Evolutionary conservation across 2,797 vertebrate species (phyloP).

Genomic region (Poeciliopsis presidionis): DNA sequence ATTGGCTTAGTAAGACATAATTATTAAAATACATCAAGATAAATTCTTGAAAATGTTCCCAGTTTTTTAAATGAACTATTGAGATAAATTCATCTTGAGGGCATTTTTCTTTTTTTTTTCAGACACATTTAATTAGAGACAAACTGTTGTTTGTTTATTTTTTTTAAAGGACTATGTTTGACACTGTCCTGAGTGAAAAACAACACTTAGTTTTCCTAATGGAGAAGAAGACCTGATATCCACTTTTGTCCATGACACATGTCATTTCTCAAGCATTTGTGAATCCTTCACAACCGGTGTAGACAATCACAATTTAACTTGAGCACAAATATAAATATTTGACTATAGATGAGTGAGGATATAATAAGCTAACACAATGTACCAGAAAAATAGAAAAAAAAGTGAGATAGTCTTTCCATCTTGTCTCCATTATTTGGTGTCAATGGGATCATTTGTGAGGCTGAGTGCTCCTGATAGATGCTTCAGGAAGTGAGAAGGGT

Average conservation of each 20-base stretch:
- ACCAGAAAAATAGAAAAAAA: conserved; percentile 30
- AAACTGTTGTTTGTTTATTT: neutral
- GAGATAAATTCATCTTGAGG: neutral
- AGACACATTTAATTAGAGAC: neutral
- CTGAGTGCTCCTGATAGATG: conserved; percentile 79
- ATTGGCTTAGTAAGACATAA: neutral
- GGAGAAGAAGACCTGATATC: neutral
- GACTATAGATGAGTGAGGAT: neutral
- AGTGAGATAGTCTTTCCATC: conserved; percentile 36
- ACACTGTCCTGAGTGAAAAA: neutral
- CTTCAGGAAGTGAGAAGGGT: conserved; percentile 77
- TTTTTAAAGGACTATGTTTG: neutral
- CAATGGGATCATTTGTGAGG: conserved; percentile 73
- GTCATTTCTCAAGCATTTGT: conserved; percentile 7
- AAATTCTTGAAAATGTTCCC: neutral
- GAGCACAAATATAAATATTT: neutral
- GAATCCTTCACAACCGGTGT: conserved; percentile 2
- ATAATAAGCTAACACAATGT: conserved; percentile 16
- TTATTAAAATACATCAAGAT: neutral
- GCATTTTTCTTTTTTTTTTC: neutral
- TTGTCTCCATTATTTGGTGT: conserved; percentile 50
- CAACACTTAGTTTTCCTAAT: neutral
- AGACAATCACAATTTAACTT: conserved; percentile 9
- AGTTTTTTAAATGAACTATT: neutral
- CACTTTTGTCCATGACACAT: neutral